Conservation (phyloP, 2,113 vertebrate genomes). For the Crocuta crocuta region DNA sequence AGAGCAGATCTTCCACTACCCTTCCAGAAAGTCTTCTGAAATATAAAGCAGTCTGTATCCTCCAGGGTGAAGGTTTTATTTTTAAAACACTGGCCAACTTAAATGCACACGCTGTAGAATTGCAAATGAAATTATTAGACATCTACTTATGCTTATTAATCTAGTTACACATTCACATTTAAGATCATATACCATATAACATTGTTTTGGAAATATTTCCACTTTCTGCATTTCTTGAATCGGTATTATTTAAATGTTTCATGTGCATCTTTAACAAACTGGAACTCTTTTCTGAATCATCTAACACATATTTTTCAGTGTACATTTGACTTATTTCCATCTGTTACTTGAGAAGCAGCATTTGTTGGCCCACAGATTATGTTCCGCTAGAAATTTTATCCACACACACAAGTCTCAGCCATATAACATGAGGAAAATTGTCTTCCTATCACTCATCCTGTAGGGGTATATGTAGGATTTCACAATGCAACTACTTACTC, state of each 20-base stretch:
- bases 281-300: constrained; percentile 1
- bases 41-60: background rate
- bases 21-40: background rate
- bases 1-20: background rate
- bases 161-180: background rate
- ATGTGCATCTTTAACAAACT: background rate
- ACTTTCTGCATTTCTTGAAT: constrained; percentile 35
- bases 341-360: constrained; percentile 49
- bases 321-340: constrained; percentile 27
- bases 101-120: background rate
- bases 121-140: constrained; percentile 15
- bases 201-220: background rate
- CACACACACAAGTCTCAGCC: background rate
- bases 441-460: constrained; percentile 21
- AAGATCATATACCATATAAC: background rate
- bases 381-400: constrained; percentile 37
- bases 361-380: background rate
- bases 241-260: background rate
- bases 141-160: background rate
- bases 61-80: background rate
- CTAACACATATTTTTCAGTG: constrained; percentile 15
- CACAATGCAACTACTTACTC: background rate
- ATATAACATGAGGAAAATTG: background rate
- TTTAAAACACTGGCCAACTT: background rate
- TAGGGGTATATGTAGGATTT: background rate